Conservation (phyloP, 2,113 vertebrate genomes). For the Dicentrarchus labrax region DNA sequence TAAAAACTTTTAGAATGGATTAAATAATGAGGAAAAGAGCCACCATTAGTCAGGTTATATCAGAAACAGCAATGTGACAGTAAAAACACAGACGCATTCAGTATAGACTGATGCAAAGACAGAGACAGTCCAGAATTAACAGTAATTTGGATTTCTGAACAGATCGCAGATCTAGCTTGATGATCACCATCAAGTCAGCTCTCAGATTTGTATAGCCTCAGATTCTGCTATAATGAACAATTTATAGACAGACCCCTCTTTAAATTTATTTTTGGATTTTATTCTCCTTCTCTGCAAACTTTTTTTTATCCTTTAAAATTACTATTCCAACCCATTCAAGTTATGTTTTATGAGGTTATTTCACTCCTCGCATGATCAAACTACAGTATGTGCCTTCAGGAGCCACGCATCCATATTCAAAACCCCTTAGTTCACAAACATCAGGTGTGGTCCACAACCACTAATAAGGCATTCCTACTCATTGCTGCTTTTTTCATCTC, state of each 20-base stretch:
- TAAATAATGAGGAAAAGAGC: conserved; percentile 3
- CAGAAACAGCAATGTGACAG: conserved; percentile 14
- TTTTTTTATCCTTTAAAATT: not conserved
- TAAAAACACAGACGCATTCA: not conserved
- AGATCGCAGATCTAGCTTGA: not conserved
- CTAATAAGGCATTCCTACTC: conserved; percentile 49
- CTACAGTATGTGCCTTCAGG: not conserved
- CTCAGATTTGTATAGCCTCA: not conserved
- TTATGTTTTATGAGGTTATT: not conserved
- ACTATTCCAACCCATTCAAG: not conserved
- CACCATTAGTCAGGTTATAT: conserved; percentile 23
- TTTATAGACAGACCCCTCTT: not conserved
- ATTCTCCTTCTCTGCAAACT: not conserved
- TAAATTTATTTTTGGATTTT: not conserved
- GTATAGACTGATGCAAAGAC: conserved; percentile 5
- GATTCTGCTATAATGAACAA: not conserved
- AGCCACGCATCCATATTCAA: conserved; percentile 20
- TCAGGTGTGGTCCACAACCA: conserved; percentile 28
- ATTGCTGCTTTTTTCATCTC: conserved; percentile 3
- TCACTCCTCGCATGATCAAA: not conserved
- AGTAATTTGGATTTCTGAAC: conserved; percentile 4
- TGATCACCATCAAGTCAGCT: not conserved
- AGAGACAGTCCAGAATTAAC: not conserved
- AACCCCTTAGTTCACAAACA: conserved; percentile 23
- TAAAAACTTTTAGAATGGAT: conserved; percentile 23